Conservation (phyloP, 2,797 vertebrate species). For the Perodicticus potto region DNA sequence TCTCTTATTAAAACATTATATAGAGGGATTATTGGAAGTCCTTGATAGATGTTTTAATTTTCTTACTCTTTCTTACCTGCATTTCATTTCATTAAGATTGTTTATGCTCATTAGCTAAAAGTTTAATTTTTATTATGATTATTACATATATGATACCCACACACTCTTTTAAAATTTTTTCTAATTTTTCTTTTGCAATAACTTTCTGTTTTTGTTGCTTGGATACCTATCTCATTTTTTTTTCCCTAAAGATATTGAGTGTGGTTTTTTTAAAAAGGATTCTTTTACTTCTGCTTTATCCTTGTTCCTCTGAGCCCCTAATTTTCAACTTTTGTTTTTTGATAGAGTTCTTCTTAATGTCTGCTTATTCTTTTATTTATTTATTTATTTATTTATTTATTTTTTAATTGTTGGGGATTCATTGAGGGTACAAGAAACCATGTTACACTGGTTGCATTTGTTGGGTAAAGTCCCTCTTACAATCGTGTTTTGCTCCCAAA, state of each 20-base stretch:
- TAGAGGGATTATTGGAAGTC: neutral
- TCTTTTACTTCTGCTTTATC: neutral
- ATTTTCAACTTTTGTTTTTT: slow-evolving; percentile 32
- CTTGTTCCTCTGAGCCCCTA: neutral
- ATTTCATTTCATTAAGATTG: neutral
- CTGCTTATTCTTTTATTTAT: neutral
- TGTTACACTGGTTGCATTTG: no score
- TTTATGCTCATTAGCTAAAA: slow-evolving; percentile 45
- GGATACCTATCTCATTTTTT: slow-evolving; percentile 12
- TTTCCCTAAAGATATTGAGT: neutral
- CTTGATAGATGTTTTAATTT: slow-evolving; percentile 39
- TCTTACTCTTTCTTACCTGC: slow-evolving; percentile 38
- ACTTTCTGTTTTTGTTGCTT: slow-evolving; percentile 47
- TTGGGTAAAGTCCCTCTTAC: no score
- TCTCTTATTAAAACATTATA: slow-evolving; percentile 45
- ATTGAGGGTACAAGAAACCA: no score
- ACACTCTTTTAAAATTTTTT: neutral
- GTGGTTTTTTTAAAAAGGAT: neutral
- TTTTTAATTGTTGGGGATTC: no score
- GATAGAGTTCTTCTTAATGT: neutral
- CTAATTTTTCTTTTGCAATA: slow-evolving; percentile 47
- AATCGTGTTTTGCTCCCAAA: no score
- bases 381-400: no score
- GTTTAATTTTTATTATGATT: slow-evolving; percentile 41
- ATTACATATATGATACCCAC: neutral